Conservation (phyloP, 1,140 invertebrate genomes). For the Drosophila sproati region DNA sequence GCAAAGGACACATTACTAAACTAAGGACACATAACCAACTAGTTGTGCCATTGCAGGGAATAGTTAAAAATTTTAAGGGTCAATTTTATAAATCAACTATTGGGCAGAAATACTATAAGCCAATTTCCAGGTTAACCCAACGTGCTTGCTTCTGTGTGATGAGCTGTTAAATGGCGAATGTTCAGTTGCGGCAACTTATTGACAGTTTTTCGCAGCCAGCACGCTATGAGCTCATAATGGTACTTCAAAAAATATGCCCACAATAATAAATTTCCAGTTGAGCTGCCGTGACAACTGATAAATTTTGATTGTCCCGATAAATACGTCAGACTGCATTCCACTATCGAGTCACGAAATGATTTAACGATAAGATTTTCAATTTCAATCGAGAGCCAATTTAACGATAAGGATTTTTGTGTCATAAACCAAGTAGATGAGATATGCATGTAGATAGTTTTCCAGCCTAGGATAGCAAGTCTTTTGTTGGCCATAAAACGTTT, state of each 20-base stretch:
- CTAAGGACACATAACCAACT: too few relatives aligned
- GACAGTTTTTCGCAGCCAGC: constrained; percentile 50
- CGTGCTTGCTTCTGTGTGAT: constrained; percentile 48
- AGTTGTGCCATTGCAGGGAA: too few relatives aligned
- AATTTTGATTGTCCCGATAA: constrained; percentile 52
- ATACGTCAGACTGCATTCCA: constrained; percentile 15
- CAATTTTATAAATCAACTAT: too few relatives aligned
- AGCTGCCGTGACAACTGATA: constrained; percentile 40
- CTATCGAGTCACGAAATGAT: constrained; percentile 55
- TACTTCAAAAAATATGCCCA: constrained; percentile 65
- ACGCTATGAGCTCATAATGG: constrained; percentile 59
- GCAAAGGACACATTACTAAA: too few relatives aligned
- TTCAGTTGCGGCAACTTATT: constrained; percentile 38
- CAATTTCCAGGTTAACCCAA: neutral
- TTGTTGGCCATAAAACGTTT: constrained; percentile 48
- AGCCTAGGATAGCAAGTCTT: constrained; percentile 16
- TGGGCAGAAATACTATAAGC: too few relatives aligned
- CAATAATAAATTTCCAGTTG: constrained; percentile 63
- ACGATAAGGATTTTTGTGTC: constrained; percentile 27
- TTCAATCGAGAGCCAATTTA: constrained; percentile 55
- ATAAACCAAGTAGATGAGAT: neutral
- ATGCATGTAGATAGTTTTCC: constrained; percentile 4
- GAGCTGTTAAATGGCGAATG: constrained; percentile 63
- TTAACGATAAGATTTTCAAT: constrained; percentile 73
- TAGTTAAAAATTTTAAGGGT: too few relatives aligned